These are phyloP conservation scores for Pseudomyrmex pallidus DNA, from an alignment of 1,140 invertebrate genomes.

Conservation along the genomic window DNA sequence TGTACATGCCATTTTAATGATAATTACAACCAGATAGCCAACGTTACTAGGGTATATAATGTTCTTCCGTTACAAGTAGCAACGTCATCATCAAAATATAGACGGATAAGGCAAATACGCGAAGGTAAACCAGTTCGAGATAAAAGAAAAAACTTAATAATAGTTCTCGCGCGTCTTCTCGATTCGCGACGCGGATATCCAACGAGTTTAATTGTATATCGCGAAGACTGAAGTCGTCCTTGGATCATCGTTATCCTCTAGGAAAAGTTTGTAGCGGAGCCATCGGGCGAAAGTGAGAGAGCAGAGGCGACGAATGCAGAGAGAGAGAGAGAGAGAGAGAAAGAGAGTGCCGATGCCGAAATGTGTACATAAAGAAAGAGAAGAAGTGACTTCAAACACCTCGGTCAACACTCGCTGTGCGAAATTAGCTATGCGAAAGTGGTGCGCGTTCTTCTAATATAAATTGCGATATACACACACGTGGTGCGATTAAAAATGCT, in stretches of 20 bases:
- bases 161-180: background rate
- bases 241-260: slow-evolving; percentile 1
- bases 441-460: background rate
- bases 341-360: background rate
- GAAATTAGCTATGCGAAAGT: background rate
- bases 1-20: background rate
- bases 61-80: background rate
- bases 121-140: too few species aligned
- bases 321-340: background rate
- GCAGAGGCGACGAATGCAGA: slow-evolving; percentile 3
- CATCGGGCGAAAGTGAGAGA: background rate
- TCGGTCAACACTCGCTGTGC: slow-evolving; percentile 6
- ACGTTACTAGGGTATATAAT: background rate
- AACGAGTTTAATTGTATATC: background rate
- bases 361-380: background rate
- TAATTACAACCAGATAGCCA: background rate
- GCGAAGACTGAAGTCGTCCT: background rate
- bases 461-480: background rate
- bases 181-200: slow-evolving; percentile 1
- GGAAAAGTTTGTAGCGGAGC: background rate
- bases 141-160: too few species aligned
- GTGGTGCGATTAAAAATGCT: background rate
- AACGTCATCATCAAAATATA: background rate
- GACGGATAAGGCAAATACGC: too few species aligned
- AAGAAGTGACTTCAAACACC: background rate